Evolutionary conservation across 2,888 invertebrate genomes (phyloP).

Genomic region (Athalia circularis): DNA sequence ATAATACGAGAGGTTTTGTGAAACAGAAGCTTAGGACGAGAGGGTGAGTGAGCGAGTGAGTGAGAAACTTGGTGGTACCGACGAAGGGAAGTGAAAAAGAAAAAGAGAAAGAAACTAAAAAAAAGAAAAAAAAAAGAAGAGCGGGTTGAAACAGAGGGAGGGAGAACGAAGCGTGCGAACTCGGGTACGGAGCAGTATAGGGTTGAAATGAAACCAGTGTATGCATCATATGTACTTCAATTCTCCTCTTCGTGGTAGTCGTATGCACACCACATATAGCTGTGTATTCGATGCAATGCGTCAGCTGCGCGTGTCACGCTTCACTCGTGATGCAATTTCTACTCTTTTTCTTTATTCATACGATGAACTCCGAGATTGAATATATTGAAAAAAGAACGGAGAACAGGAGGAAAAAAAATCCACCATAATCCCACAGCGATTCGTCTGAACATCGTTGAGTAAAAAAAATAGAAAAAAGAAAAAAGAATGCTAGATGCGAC

Average conservation of each 20-base stretch:
- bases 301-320: constrained; percentile 40
- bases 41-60: constrained; percentile 47
- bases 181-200: neutral
- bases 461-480: too few relatives aligned
- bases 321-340: constrained; percentile 4
- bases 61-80: neutral
- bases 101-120: constrained; percentile 18
- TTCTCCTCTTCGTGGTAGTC: constrained; percentile 24
- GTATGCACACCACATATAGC: neutral
- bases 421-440: neutral
- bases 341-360: neutral
- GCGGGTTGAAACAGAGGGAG: neutral
- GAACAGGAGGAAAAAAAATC: neutral
- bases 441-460: neutral
- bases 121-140: neutral
- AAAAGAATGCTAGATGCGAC: too few relatives aligned
- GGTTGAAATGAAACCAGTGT: constrained; percentile 30
- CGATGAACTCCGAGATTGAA: neutral
- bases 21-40: constrained; percentile 24
- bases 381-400: neutral
- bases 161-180: constrained; percentile 31
- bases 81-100: constrained; percentile 49
- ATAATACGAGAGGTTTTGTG: neutral
- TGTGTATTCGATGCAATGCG: constrained; percentile 16
- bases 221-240: constrained; percentile 30